phyloP scores from a whole-genome alignment of 2,888 invertebrate genomes.

The Sesia apiformis region DNA sequence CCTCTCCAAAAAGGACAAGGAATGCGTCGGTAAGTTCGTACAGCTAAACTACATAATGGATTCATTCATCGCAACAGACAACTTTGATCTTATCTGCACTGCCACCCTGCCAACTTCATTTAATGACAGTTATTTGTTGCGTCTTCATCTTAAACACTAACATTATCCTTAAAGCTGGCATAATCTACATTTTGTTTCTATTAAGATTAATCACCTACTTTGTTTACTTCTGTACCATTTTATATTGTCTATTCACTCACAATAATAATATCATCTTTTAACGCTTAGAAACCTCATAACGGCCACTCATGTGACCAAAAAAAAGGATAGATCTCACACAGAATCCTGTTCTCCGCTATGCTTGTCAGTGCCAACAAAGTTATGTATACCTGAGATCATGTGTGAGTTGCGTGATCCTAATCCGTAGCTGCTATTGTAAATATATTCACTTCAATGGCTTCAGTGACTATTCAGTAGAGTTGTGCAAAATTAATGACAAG shows the following conservation, averaged over 20 bases:
- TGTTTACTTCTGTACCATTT: no score
- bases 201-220: no score
- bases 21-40: constrained; percentile 51
- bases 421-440: constrained; percentile 12
- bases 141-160: no score
- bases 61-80: constrained; percentile 20
- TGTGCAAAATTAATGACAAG: no score
- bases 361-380: constrained; percentile 13
- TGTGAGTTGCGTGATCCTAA: constrained; percentile 45
- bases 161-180: no score
- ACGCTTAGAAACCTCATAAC: constrained; percentile 49
- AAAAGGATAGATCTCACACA: constrained; percentile 43
- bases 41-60: constrained; percentile 14
- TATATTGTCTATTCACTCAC: no score
- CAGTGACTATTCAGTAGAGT: no score
- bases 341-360: constrained; percentile 58
- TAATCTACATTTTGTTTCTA: no score
- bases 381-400: constrained; percentile 59
- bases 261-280: constrained; percentile 16
- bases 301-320: constrained; percentile 49
- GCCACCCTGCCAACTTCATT: constrained; percentile 14
- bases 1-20: constrained; percentile 71
- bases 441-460: no score
- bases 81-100: constrained; percentile 10
- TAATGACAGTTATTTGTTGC: constrained; percentile 8